Evolutionary conservation across 1,140 invertebrate genomes (phyloP), one percentile per base, ranked within the genome.

Genomic region (Drepana arcuata): DNA sequence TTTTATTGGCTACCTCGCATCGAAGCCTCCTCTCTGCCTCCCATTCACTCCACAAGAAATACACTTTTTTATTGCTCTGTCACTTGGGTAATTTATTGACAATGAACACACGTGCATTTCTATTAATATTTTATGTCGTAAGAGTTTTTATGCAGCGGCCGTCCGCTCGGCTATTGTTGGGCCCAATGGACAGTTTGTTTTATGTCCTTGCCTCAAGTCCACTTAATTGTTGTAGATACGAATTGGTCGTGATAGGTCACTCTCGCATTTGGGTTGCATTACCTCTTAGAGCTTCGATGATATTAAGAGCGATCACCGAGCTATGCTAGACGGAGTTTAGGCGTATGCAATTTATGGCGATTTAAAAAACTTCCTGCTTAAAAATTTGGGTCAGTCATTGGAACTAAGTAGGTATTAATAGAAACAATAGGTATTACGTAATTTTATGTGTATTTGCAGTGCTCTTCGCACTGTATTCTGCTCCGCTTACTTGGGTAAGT

Each of bases 41-140:
- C 73, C 74, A 79, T 82, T 79, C 70, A 79, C 66, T 79, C 66
- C 66, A 49, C 56, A 69, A 74, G 65, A 77, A 77, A 81, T 79
- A 78, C 63, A 71, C 65, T 75, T 75, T 79, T 81, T 79, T 78
- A 82, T 79, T 73, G 57, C 68, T 66, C 65, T 69, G 77, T 81
- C 77, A 79, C 72, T 78, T 42, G 47, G 56, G 62, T 81, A 79
- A 81, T 81, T 81, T 81, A 81, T 81, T 73, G 72, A 79, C 67
- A 79, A 77, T 73, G 70, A 79, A 72, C 70, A 54, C 70, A 77
- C 74, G 72, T 78, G 77, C 72, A 78, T 79, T 77, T 79, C 74
- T 79, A 79, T 81, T 81, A 82, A 82, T 79, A 82, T 82, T 82
- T 79, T 82, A 82, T 77, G 68, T 81, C 53, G 59, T 57, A 69